Conservation (phyloP, 2,113 vertebrate species). For the Dicerorhinus sumatrensis region DNA sequence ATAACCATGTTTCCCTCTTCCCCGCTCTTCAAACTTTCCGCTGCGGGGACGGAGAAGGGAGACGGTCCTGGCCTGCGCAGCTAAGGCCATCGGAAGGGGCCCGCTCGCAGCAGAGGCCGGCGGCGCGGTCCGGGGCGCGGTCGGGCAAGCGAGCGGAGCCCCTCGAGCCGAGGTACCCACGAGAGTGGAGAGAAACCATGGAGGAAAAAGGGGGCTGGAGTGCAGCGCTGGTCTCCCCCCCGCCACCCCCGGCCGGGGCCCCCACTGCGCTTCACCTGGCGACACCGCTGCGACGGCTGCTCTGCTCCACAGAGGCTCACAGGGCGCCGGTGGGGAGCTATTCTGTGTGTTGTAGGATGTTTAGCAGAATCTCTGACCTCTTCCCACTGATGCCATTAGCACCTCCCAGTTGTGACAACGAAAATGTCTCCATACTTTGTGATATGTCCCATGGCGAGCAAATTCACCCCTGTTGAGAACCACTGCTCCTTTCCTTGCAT, state of each 20-base stretch:
- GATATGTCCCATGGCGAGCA: not conserved
- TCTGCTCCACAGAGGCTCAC: no score
- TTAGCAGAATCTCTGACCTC: not conserved
- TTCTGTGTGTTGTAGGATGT: not conserved
- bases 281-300: no score
- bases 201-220: conserved; percentile 82
- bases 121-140: not conserved
- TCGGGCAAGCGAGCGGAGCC: conserved; percentile 86
- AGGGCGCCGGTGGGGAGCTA: not conserved
- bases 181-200: conserved; percentile 90
- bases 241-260: conserved; percentile 85
- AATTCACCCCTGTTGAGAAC: not conserved
- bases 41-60: conserved; percentile 64
- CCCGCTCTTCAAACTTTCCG: conserved; percentile 81
- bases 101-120: conserved; percentile 82
- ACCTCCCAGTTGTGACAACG: not conserved
- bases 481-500: not conserved
- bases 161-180: conserved; percentile 92
- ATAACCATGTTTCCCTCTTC: conserved; percentile 90
- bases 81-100: conserved; percentile 86
- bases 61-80: conserved; percentile 78
- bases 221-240: conserved; percentile 88
- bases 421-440: not conserved
- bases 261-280: conserved; percentile 80
- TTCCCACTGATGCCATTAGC: not conserved